Percentiles rank a stretch among this genome's conserved stretches.
phyloP scores from a whole-genome alignment of 2,888 invertebrate species.

The Drosophila birchii region DNA sequence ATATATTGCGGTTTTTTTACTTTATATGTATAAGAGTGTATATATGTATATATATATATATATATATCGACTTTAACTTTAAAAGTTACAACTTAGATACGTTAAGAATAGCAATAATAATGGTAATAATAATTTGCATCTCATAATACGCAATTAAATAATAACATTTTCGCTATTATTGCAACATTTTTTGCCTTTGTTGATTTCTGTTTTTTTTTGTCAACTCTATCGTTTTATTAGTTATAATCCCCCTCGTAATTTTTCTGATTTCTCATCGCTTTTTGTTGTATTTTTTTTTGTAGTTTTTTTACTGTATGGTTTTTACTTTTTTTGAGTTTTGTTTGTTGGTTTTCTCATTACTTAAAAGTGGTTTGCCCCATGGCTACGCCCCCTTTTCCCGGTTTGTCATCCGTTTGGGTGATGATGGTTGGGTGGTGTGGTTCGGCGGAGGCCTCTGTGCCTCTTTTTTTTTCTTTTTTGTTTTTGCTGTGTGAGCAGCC shows the following conservation, averaged over 20 bases:
- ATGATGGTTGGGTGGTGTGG: background rate
- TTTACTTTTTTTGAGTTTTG: slow-evolving; percentile 31
- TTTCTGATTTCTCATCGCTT: slow-evolving; percentile 21
- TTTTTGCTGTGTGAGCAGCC: slow-evolving; percentile 50
- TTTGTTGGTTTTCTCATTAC: slow-evolving; percentile 66
- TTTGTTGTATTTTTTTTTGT: slow-evolving; percentile 16
- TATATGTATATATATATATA: slow-evolving; percentile 43
- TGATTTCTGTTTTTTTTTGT: slow-evolving; percentile 33
- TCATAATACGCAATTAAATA: slow-evolving; percentile 74
- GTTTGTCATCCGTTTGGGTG: slow-evolving; percentile 56
- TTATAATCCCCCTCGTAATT: slow-evolving; percentile 28
- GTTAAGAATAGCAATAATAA: slow-evolving; percentile 57
- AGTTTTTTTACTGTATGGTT: slow-evolving; percentile 16
- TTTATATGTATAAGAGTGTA: slow-evolving; percentile 39
- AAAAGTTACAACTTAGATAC: slow-evolving; percentile 76
- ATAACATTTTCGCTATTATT: slow-evolving; percentile 81
- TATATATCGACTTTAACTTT: slow-evolving; percentile 73
- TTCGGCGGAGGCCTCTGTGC: slow-evolving; percentile 37
- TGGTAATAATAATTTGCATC: slow-evolving; percentile 64
- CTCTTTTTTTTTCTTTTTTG: slow-evolving; percentile 29
- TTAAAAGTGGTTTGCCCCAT: slow-evolving; percentile 62
- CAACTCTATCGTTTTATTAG: slow-evolving; percentile 56
- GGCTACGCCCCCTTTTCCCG: slow-evolving; percentile 41
- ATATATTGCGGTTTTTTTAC: slow-evolving; percentile 71
- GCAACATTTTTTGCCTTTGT: slow-evolving; percentile 60